A percentile compares a stretch with the other conserved stretches of the same genome.
Evolutionary conservation across 2,113 vertebrate genomes (phyloP).

Genomic region (Eulemur macaco): DNA sequence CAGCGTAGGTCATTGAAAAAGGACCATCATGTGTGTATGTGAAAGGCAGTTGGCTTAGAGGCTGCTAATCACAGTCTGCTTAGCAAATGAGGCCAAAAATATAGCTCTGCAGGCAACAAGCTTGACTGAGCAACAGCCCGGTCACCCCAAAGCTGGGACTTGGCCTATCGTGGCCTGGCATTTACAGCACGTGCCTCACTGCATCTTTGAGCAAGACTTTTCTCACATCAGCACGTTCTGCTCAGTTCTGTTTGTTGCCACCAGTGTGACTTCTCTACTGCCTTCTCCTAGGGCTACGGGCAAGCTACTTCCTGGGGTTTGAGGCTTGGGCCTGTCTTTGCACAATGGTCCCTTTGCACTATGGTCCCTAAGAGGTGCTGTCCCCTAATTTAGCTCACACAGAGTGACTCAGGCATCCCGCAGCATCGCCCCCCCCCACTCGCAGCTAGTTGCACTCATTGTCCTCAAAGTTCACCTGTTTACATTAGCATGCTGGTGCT

Average conservation of each 20-base stretch:
- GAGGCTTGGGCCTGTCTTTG: background rate
- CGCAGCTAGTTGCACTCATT: accelerated
- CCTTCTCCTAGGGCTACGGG: background rate
- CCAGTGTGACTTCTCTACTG: background rate
- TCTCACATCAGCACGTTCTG: background rate
- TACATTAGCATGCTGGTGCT: background rate
- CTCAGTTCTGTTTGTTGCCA: background rate
- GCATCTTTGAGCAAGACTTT: background rate
- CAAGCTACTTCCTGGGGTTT: background rate
- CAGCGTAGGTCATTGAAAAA: background rate
- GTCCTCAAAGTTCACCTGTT: no score
- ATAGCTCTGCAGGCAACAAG: no score
- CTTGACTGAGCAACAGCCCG: background rate
- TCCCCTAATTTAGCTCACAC: background rate
- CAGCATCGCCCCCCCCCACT: background rate
- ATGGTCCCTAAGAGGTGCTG: accelerated
- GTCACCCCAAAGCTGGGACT: background rate
- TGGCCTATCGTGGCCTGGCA: background rate
- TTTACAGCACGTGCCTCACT: accelerated
- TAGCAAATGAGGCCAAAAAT: background rate
- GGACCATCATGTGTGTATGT: background rate
- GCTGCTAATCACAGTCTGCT: background rate
- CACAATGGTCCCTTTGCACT: background rate
- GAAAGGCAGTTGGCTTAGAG: background rate
- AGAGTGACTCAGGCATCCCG: background rate